These are phyloP conservation scores for Chauna torquata DNA, from an alignment of 2,113 vertebrate genomes.

Conservation along the genomic window DNA sequence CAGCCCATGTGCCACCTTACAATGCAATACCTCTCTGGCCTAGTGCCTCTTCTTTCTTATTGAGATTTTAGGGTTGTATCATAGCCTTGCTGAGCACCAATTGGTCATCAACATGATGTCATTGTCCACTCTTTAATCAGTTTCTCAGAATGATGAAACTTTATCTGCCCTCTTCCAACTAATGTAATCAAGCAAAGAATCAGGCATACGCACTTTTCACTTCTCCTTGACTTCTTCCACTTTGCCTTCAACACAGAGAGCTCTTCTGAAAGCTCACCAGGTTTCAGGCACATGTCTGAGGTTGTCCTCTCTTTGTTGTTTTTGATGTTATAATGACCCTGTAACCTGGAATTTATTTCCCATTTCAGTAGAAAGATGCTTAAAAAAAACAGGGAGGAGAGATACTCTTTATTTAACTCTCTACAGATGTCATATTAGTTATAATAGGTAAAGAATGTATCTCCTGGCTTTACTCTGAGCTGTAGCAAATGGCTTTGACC, in stretches of 20 bases:
- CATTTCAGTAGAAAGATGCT: not conserved
- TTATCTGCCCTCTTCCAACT: not conserved
- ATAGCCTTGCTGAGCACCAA: not conserved
- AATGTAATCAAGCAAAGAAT: not conserved
- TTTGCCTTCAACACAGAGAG: not conserved
- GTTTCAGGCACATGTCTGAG: not conserved
- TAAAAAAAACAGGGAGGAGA: not conserved
- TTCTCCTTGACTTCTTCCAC: not conserved
- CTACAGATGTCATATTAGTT: conserved; percentile 60
- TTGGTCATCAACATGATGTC: not conserved
- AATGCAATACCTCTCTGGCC: not conserved
- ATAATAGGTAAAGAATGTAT: conserved; percentile 44
- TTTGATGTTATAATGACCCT: not conserved
- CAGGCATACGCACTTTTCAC: not conserved
- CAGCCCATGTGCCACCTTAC: not conserved
- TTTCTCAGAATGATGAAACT: not conserved
- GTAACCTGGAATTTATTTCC: not conserved
- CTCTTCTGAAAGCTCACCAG: not conserved
- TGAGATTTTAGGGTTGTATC: not conserved
- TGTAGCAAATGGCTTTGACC: conserved; percentile 33
- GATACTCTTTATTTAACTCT: conserved; percentile 43
- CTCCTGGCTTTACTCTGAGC: conserved; percentile 50
- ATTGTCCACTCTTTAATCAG: not conserved
- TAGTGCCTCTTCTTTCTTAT: not conserved
- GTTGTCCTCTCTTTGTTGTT: not conserved